These are phyloP conservation scores for Hemitrygon akajei DNA, from an alignment of 2,797 vertebrate species.

Conservation along the genomic window DNA sequence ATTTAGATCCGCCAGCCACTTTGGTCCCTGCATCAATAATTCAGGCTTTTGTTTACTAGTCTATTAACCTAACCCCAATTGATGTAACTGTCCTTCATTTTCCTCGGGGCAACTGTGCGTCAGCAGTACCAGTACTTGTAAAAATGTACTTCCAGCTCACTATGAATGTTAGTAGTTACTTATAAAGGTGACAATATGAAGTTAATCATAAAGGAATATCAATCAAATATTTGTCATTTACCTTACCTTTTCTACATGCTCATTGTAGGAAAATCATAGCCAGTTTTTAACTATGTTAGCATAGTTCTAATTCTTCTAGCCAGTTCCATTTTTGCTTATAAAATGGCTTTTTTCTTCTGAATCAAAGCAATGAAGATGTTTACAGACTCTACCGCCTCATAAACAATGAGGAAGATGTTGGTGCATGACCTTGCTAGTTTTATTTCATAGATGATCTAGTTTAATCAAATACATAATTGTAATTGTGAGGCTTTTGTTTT, in stretches of 20 bases:
- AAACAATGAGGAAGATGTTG: neutral
- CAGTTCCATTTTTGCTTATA: neutral
- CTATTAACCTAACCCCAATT: neutral
- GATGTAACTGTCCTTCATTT: neutral
- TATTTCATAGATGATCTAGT: neutral
- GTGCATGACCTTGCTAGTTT: neutral
- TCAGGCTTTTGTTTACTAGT: too few relatives aligned
- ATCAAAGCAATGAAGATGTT: neutral
- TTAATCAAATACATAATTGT: neutral
- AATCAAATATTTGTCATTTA: neutral
- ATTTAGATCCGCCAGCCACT: too few relatives aligned
- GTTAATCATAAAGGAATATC: neutral
- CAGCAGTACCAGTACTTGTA: neutral
- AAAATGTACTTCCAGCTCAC: neutral
- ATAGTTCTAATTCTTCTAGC: neutral
- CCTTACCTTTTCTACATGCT: neutral
- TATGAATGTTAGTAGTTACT: neutral
- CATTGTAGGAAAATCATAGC: neutral
- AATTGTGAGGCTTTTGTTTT: neutral
- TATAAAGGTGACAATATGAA: neutral
- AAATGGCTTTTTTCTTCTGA: neutral
- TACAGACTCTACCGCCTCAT: neutral
- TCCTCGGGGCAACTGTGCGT: neutral
- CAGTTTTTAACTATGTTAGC: neutral
- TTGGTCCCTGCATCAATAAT: too few relatives aligned